Percentiles rank a stretch among this genome's conserved stretches.
phyloP scores from a whole-genome alignment of 1,140 invertebrate species.

The Drosophila grimshawi region DNA sequence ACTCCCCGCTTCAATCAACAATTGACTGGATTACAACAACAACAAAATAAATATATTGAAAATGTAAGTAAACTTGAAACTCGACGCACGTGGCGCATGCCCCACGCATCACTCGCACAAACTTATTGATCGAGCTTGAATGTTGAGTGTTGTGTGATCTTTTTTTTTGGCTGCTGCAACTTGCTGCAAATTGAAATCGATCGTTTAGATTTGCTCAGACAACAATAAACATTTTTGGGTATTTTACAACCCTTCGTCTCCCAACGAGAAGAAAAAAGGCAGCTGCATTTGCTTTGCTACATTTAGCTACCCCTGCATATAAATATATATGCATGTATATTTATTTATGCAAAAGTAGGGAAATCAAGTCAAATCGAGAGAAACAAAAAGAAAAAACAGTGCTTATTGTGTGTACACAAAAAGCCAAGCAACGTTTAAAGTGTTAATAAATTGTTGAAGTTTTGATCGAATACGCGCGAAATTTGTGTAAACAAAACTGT shows the following conservation, averaged over 20 bases:
- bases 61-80: conserved; percentile 22
- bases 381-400: too few species aligned
- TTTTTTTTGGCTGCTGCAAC: too few species aligned
- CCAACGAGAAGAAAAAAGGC: conserved; percentile 5
- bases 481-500: conserved; percentile 15
- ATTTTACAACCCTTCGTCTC: conserved; percentile 10
- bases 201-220: neutral
- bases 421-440: too few species aligned
- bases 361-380: too few species aligned
- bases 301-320: neutral
- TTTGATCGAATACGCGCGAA: neutral
- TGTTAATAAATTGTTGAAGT: too few species aligned
- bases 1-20: neutral
- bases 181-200: neutral
- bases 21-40: conserved; percentile 25
- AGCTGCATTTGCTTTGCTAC: conserved; percentile 18
- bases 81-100: conserved; percentile 39
- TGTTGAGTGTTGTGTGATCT: too few species aligned
- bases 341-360: too few species aligned
- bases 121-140: conserved; percentile 16
- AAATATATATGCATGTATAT: neutral
- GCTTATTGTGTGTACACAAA: too few species aligned
- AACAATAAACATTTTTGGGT: neutral
- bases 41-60: conserved; percentile 15
- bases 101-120: neutral